These are phyloP conservation scores for Scaptodrosophila latifasciaeformis DNA, from an alignment of 2,888 invertebrate genomes.

Conservation along the genomic window DNA sequence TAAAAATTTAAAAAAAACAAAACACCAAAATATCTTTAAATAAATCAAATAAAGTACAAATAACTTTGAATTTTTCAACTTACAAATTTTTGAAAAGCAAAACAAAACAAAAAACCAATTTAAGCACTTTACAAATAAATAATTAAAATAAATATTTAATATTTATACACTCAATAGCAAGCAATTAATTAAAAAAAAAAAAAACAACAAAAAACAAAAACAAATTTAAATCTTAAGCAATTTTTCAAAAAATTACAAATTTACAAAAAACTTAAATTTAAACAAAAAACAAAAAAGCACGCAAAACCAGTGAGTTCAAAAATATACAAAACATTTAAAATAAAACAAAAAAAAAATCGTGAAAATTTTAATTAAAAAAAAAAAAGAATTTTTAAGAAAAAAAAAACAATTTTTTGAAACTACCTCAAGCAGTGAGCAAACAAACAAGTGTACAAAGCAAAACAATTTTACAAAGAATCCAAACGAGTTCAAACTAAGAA, in stretches of 20 bases:
- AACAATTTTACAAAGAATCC: constrained; percentile 50
- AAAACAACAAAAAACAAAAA: constrained; percentile 31
- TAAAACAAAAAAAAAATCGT: constrained; percentile 11
- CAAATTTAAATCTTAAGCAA: constrained; percentile 28
- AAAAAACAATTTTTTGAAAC: constrained; percentile 41
- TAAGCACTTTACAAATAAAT: constrained; percentile 54
- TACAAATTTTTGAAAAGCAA: constrained; percentile 42
- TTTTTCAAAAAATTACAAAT: constrained; percentile 41
- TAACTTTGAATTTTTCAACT: constrained; percentile 43
- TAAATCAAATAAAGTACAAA: constrained; percentile 53
- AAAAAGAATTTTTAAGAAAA: constrained; percentile 20
- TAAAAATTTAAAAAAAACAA: constrained; percentile 36
- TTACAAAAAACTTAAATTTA: constrained; percentile 40
- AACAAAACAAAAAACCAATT: constrained; percentile 40
- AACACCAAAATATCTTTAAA: constrained; percentile 44
- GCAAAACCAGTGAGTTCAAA: constrained; percentile 50
- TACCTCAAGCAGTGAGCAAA: constrained; percentile 56
- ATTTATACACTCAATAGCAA: constrained; percentile 13
- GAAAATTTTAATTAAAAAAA: constrained; percentile 15
- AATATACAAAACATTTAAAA: constrained; percentile 7
- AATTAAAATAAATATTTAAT: constrained; percentile 24
- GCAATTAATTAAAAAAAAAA: constrained; percentile 20
- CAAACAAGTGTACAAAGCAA: constrained; percentile 33
- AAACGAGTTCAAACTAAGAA: constrained; percentile 22
- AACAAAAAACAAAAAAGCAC: constrained; percentile 27